Evolutionary conservation across 2,797 vertebrate genomes (phyloP).

Genomic region (Spondyliosoma cantharus): DNA sequence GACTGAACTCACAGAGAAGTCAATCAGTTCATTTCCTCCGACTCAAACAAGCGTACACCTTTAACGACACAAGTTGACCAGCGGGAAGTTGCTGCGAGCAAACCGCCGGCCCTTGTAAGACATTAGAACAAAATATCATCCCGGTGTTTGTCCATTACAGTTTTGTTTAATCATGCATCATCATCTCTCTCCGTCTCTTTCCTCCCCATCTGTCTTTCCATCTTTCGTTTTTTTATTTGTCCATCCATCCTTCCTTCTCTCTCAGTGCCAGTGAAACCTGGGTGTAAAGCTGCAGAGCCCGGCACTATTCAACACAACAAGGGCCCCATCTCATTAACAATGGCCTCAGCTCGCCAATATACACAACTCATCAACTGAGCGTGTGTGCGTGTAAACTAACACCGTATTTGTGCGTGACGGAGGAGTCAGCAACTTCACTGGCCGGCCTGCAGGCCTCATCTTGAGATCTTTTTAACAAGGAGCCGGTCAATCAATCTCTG

Average conservation of each 20-base stretch:
- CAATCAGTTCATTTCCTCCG: not conserved
- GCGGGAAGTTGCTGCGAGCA: not conserved
- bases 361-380: slow-evolving; percentile 63
- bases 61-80: not conserved
- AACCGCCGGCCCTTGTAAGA: not conserved
- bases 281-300: slow-evolving; percentile 57
- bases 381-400: slow-evolving; percentile 32
- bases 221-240: not conserved
- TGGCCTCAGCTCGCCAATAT: slow-evolving; percentile 68
- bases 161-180: slow-evolving; percentile 1
- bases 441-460: slow-evolving; percentile 70
- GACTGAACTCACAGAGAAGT: not conserved
- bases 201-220: slow-evolving; percentile 6
- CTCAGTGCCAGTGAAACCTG: slow-evolving; percentile 24
- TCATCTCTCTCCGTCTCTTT: slow-evolving; percentile 3
- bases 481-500: slow-evolving; percentile 78
- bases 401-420: slow-evolving; percentile 25
- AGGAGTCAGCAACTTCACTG: slow-evolving; percentile 82
- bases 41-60: not conserved
- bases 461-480: slow-evolving; percentile 79
- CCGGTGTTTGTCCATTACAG: not conserved
- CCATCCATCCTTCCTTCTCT: not conserved
- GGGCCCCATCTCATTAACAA: slow-evolving; percentile 72
- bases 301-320: slow-evolving; percentile 59
- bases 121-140: not conserved